Conservation (phyloP, 2,888 invertebrate genomes). For the Pterobdella sp. region DNA sequence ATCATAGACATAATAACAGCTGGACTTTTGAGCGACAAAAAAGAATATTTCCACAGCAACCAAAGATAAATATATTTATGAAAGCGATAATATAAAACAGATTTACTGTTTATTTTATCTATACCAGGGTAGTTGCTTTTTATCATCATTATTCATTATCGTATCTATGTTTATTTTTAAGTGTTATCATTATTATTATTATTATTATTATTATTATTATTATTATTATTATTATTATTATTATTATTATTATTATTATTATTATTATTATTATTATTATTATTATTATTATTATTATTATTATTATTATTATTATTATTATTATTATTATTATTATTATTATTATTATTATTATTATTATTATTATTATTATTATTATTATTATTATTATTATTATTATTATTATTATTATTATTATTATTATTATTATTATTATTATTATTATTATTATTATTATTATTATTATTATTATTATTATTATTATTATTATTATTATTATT, state of each 20-base stretch:
- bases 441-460: constrained; percentile 13
- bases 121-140: too few relatives aligned
- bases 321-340: neutral
- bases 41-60: too few relatives aligned
- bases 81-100: too few relatives aligned
- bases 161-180: too few relatives aligned
- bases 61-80: too few relatives aligned
- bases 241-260: neutral
- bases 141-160: too few relatives aligned
- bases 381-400: neutral
- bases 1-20: too few relatives aligned
- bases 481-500: constrained; percentile 15
- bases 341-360: neutral
- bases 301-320: neutral
- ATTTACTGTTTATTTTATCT: too few relatives aligned
- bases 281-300: neutral
- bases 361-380: neutral
- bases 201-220: neutral
- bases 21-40: too few relatives aligned
- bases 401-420: neutral
- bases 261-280: neutral
- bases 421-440: constrained; percentile 6
- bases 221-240: neutral
- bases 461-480: constrained; percentile 21
- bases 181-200: neutral